These are phyloP conservation scores for Drosophila merina DNA, from an alignment of 2,888 invertebrate genomes.

Conservation along the genomic window DNA sequence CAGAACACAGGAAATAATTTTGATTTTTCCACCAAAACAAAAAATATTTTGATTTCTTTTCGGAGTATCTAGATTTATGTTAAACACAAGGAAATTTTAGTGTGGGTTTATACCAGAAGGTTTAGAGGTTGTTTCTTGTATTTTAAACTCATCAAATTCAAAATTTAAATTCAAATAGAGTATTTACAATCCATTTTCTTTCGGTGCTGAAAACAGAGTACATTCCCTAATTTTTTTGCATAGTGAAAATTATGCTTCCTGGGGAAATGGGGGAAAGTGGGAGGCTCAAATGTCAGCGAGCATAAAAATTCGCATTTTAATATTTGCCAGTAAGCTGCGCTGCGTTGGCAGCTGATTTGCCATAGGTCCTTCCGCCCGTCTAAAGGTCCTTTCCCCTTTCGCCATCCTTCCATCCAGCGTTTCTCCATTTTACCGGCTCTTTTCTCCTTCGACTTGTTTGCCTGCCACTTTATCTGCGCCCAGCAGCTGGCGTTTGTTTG, in stretches of 20 bases:
- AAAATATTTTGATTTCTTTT: neutral
- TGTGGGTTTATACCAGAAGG: neutral
- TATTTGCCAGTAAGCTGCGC: constrained; percentile 77
- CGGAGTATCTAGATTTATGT: neutral
- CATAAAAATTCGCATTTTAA: constrained; percentile 80
- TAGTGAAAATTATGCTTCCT: constrained; percentile 63
- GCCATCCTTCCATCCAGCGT: neutral
- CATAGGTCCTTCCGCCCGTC: constrained; percentile 39
- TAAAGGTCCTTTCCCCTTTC: neutral
- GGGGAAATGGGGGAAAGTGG: constrained; percentile 17
- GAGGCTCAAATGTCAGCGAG: constrained; percentile 73
- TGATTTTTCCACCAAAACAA: constrained; percentile 2
- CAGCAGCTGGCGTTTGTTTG: constrained; percentile 78
- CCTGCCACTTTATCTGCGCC: constrained; percentile 73
- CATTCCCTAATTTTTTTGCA: constrained; percentile 54
- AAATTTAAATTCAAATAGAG: neutral
- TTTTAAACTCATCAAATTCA: neutral
- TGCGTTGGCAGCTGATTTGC: constrained; percentile 72
- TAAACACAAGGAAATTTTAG: neutral
- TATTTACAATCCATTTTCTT: neutral
- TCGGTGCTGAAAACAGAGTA: neutral
- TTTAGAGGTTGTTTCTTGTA: neutral
- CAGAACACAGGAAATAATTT: constrained; percentile 31
- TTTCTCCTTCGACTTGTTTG: constrained; percentile 60
- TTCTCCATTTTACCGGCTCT: neutral